Evolutionary conservation across 2,888 invertebrate genomes (phyloP).

Genomic region (Drosophila niveifrons): DNA sequence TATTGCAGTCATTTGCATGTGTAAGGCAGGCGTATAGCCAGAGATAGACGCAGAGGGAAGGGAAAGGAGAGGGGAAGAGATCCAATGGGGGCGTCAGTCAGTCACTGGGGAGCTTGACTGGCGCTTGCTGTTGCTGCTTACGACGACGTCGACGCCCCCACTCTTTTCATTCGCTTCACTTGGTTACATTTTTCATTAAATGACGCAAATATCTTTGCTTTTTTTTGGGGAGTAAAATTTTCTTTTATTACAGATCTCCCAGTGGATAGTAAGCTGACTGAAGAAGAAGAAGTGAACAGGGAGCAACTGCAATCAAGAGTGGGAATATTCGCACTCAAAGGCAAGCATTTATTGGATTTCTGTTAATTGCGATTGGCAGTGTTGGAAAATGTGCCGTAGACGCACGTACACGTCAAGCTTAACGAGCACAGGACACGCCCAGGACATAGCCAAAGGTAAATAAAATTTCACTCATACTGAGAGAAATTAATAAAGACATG

Average conservation of each 20-base stretch:
- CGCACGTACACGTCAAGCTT: conserved; percentile 53
- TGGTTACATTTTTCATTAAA: conserved; percentile 71
- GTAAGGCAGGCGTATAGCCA: conserved; percentile 26
- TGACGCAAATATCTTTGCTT: conserved; percentile 37
- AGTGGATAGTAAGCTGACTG: conserved; percentile 17
- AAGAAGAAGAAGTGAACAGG: not conserved
- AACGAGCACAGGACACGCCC: conserved; percentile 56
- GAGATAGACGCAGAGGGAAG: not conserved
- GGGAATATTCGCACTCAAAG: conserved; percentile 17
- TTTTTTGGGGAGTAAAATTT: conserved; percentile 16
- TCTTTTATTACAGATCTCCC: conserved; percentile 42
- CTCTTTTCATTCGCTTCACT: conserved; percentile 41
- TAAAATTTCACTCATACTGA: conserved; percentile 26
- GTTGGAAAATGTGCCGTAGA: conserved; percentile 37
- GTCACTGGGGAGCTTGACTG: conserved; percentile 56
- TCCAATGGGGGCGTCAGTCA: conserved; percentile 55
- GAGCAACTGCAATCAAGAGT: conserved; percentile 24
- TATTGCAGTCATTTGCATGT: conserved; percentile 78
- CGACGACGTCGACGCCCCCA: conserved; percentile 28
- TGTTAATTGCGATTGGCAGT: conserved; percentile 64
- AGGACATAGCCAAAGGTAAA: conserved; percentile 51
- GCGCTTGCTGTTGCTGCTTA: conserved; percentile 28
- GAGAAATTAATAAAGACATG: conserved; percentile 4
- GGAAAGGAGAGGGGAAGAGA: not conserved
- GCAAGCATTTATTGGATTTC: conserved; percentile 65